Conservation (phyloP, 64 coral and sea anemone species). For the Montipora foliosa region DNA sequence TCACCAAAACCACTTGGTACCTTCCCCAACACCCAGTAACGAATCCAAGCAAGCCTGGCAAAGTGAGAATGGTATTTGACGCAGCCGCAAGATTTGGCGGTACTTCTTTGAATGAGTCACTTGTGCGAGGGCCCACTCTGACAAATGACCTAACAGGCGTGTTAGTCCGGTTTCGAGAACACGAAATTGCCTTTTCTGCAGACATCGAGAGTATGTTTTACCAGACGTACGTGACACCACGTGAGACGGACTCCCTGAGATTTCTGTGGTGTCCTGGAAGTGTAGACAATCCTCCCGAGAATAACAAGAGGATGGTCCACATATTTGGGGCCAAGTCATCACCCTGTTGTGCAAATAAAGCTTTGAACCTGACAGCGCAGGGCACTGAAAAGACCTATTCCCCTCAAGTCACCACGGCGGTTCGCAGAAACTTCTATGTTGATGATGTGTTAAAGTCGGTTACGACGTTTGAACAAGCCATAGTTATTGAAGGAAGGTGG, state of each 20-base stretch:
- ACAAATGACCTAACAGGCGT: conserved; percentile 49
- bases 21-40: conserved; percentile 29
- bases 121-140: conserved; percentile 34
- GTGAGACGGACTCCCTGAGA: conserved; percentile 26
- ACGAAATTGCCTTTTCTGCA: conserved; percentile 29
- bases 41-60: conserved; percentile 23
- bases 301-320: conserved; percentile 33
- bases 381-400: conserved; percentile 8
- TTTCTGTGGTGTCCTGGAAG: conserved; percentile 24
- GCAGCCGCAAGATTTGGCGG: conserved; percentile 30
- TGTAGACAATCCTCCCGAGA: neutral
- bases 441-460: conserved; percentile 51
- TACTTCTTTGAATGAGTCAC: conserved; percentile 27
- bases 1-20: conserved; percentile 19
- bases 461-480: neutral
- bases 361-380: conserved; percentile 17
- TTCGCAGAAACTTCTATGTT: conserved; percentile 58
- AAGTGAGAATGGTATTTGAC: conserved; percentile 19
- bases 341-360: conserved; percentile 41
- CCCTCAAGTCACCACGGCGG: neutral
- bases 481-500: conserved; percentile 38
- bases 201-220: conserved; percentile 62
- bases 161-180: conserved; percentile 51
- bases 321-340: neutral
- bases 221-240: conserved; percentile 25